phyloP scores from a whole-genome alignment of 2,797 vertebrate species.

The Neomorphus geoffroyi region DNA sequence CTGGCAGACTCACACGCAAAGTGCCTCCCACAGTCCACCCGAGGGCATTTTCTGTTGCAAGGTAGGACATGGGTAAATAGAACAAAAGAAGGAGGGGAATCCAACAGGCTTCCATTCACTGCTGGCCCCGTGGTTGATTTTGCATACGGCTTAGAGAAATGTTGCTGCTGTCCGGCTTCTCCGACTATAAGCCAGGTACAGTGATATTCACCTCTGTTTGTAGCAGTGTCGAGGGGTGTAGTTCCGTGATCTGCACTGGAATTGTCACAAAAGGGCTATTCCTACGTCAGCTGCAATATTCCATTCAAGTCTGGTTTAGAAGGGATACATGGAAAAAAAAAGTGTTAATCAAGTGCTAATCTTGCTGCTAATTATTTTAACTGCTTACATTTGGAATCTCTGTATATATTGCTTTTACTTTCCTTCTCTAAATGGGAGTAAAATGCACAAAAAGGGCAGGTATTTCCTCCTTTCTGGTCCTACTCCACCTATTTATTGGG shows the following conservation, averaged over 20 bases:
- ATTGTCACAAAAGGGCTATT: background rate
- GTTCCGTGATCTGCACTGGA: background rate
- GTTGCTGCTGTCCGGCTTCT: background rate
- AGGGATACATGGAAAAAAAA: background rate
- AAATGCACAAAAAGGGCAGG: slow-evolving; percentile 64
- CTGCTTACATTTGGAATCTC: slow-evolving; percentile 37
- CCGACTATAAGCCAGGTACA: rapidly evolving
- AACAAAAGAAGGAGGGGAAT: background rate
- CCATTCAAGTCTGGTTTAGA: background rate
- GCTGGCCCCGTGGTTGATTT: rapidly evolving
- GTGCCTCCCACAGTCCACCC: background rate
- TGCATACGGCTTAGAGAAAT: rapidly evolving
- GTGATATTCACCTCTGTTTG: background rate
- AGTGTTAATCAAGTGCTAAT: slow-evolving; percentile 31
- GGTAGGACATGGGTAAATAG: background rate
- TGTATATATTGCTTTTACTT: slow-evolving; percentile 33
- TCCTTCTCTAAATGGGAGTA: slow-evolving; percentile 50
- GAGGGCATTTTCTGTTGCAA: background rate
- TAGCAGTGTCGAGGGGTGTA: background rate
- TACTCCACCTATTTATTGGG: slow-evolving; percentile 62
- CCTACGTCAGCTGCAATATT: background rate
- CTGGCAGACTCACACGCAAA: rapidly evolving
- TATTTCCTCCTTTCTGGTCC: slow-evolving; percentile 66
- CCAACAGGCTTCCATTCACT: background rate
- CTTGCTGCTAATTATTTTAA: slow-evolving; percentile 58